Base-by-base conservation (phyloP, 2,113 vertebrate genomes). In the Strix uralensis region DNA sequence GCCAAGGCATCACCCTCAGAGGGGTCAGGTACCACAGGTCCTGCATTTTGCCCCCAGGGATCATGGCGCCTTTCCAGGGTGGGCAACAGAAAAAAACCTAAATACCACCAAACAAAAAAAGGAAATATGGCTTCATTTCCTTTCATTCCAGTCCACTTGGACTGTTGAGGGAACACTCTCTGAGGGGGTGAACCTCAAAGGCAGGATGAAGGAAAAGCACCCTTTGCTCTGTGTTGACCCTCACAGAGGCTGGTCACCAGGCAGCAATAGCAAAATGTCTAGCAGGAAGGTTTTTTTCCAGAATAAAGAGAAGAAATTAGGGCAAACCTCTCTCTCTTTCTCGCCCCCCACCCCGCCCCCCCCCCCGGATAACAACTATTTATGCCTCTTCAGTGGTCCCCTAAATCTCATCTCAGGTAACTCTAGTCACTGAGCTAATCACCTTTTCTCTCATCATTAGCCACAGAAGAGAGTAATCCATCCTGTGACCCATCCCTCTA, bases 371-470 rank as follows among this genome's bases (percentile, higher is more conserved):
- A 32, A 67, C 42, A 94, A 55, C 18, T 70, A 44, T 77, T 78
- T 62, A 44, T 62, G 27, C 38, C 26, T 73, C 51, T 81, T 81
- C 36, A 91, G 51, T 51, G 46, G 47, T 74, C 34, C 4, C 27
- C 32, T 92, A 94, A 85, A 75, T 82, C 89, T 95, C 78, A 51
- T 82, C 58, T 93, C 86, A 75, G 86, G 70, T 89, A 58, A 91
- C 61, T 49, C 40, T 46, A 47, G 26, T 42, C 40, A 42, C 40
- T 34, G 63, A 93, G 85, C 49, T 97, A 97, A 96, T 95, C 71
- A 75, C 42, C 74, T 93, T 92, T 95, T 72, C 78, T 88, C 22
- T 94, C 59, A 63, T 80, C 74, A 80, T 90, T 91, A 95, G n/a
- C 30, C n/a, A 66, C 27, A 42, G 73, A 91, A 77, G 49, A 69